Evolutionary conservation across 2,113 vertebrate genomes (phyloP).

Genomic region (Pomatorhinus ruficollis): DNA sequence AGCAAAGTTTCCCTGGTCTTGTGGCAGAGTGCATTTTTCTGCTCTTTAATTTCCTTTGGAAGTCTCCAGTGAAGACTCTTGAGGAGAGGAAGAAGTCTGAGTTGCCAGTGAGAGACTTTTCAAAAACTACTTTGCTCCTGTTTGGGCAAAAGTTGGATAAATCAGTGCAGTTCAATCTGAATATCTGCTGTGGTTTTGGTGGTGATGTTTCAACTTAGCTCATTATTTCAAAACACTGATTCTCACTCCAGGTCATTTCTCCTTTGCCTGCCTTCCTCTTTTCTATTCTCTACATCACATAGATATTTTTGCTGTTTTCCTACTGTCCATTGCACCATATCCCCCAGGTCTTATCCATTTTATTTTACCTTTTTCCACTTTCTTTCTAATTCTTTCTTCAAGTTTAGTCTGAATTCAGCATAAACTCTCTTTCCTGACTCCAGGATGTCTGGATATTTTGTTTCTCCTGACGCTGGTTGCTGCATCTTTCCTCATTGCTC

Average conservation of each 20-base stretch:
- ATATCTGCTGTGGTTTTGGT: background rate
- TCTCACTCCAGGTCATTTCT: background rate
- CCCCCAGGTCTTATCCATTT: background rate
- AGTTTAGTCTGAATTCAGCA: background rate
- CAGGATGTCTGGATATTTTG: background rate
- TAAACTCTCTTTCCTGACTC: background rate
- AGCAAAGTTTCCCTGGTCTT: rapidly evolving
- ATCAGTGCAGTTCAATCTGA: background rate
- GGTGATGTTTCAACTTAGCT: background rate
- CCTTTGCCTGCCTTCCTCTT: background rate
- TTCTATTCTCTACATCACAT: background rate
- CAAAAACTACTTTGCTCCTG: background rate
- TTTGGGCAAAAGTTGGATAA: background rate
- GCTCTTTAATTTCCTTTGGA: background rate
- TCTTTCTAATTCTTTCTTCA: background rate
- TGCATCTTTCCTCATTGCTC: background rate
- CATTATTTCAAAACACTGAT: background rate
- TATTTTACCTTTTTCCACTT: background rate
- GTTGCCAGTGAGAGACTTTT: background rate
- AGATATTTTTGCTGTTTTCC: background rate
- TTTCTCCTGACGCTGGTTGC: background rate
- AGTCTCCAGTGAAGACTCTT: background rate
- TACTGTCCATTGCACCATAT: background rate
- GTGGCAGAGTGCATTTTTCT: background rate
- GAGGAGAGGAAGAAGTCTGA: background rate